A percentile compares a stretch with the other conserved stretches of the same genome.
These are phyloP conservation scores for Bradysia coprophila DNA, from an alignment of 1,140 invertebrate species.

Conservation along the genomic window DNA sequence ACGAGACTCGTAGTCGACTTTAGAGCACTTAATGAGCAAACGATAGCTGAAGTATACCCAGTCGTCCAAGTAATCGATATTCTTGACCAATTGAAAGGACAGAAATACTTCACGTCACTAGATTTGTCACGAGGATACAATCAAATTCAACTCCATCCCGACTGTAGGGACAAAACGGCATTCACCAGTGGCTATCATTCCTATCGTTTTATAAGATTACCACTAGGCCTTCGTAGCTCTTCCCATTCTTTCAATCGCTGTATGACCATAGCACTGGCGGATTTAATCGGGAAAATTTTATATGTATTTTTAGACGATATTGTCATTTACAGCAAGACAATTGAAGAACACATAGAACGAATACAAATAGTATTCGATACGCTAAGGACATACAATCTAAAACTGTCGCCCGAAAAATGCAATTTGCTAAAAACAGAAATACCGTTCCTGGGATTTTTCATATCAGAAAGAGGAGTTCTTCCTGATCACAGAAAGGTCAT, in stretches of 20 bases:
- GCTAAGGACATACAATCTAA: conserved; percentile 19
- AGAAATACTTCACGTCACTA: conserved; percentile 26
- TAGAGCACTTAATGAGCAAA: conserved; percentile 17
- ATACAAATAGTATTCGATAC: conserved; percentile 16
- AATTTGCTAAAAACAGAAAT: conserved; percentile 23
- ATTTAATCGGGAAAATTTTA: conserved; percentile 11
- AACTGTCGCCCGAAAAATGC: conserved; percentile 18
- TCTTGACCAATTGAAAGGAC: conserved; percentile 23
- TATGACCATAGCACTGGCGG: conserved; percentile 14
- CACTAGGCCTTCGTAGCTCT: conserved; percentile 21
- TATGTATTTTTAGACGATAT: conserved; percentile 24
- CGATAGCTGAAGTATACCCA: conserved; percentile 22
- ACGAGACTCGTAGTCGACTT: conserved; percentile 19
- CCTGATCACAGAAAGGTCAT: conserved; percentile 23
- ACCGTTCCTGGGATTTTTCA: conserved; percentile 23
- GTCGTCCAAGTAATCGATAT: conserved; percentile 31
- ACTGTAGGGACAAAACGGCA: conserved; percentile 25
- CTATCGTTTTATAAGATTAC: conserved; percentile 18
- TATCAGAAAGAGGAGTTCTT: conserved; percentile 20
- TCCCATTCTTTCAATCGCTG: conserved; percentile 18
- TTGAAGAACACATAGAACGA: conserved; percentile 13
- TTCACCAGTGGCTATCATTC: conserved; percentile 19
- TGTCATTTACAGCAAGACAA: conserved; percentile 10
- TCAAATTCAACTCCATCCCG: conserved; percentile 24
- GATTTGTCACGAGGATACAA: conserved; percentile 29